phyloP scores from a whole-genome alignment of 1,140 invertebrate species.

The Rhopalosiphum maidis region DNA sequence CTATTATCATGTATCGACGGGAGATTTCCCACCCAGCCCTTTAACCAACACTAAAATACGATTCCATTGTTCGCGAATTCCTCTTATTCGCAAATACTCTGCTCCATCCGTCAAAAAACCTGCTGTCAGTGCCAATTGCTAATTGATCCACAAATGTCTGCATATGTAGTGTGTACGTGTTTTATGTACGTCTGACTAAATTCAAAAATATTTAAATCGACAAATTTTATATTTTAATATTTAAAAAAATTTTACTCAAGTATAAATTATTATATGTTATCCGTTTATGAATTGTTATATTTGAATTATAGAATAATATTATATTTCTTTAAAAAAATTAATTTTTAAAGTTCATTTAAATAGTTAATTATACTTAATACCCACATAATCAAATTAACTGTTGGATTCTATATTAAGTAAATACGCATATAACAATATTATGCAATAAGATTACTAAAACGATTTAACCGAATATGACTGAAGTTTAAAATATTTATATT shows the following conservation, averaged over 20 bases:
- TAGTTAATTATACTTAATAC: too few species aligned
- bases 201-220: not conserved
- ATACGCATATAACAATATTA: not conserved
- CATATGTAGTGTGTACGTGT: not conserved
- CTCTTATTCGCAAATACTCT: not conserved
- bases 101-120: not conserved
- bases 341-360: too few species aligned
- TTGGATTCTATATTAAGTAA: not conserved
- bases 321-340: too few species aligned
- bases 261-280: too few species aligned
- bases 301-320: too few species aligned
- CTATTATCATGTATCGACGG: conserved; percentile 36
- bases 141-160: not conserved
- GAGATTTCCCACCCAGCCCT: not conserved
- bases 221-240: not conserved
- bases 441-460: not conserved
- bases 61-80: not conserved
- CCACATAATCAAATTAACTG: not conserved
- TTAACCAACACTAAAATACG: not conserved
- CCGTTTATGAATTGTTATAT: not conserved
- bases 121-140: not conserved
- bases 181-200: not conserved
- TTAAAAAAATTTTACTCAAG: not conserved
- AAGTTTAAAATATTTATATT: not conserved
- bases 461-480: not conserved